Base-by-base conservation (phyloP, 23 tunicate genomes). In the Halocynthia roretzi region DNA sequence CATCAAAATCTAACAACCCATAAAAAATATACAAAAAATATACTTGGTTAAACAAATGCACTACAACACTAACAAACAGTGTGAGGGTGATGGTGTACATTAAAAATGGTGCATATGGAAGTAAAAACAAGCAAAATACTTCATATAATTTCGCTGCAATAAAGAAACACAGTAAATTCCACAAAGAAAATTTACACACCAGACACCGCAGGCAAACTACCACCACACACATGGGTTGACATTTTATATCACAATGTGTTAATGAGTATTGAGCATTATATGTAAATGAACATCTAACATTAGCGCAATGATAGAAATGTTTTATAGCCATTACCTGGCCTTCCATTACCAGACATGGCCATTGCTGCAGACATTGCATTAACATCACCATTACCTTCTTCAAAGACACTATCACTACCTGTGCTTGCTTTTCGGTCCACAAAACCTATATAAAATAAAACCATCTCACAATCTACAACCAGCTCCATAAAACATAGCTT, bases 371-470 rank as follows among this genome's bases (percentile, higher is more conserved):
- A 31, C 44, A 31, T 31, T 31, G 51, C 65, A 54, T 18, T 53
- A 50, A 62, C 22, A 54, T 74, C 78, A 53, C 6, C 8, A 50
- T 74, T 62, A 21, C 78, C 78, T 18, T 74, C 78, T 54, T 74
- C 78, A 18, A 74, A 74, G 22, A 74, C 78, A 54, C 22, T 74
- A 54, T 74, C 78, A 18, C 78, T 74, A 9, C 78, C 78, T 19
- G 62, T 74, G 56, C 78, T 74, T 14, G 78, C 4, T 64, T 74
- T 74, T 22, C 78, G 62, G 40, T 74, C 78, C 9, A 74, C 78
- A 74, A 74, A 74, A 10, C 78, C 78, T 74, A 19, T 56, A 22
- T 9, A 53, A 74, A 17, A n/a, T n/a, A 67, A 67, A 67, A 11
- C n/a, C 64, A 60, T 15, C n/a, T 31, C 44, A 31, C 44, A 31